Conservation (phyloP, 2,113 vertebrate species). For the Thamnophis sirtalis region DNA sequence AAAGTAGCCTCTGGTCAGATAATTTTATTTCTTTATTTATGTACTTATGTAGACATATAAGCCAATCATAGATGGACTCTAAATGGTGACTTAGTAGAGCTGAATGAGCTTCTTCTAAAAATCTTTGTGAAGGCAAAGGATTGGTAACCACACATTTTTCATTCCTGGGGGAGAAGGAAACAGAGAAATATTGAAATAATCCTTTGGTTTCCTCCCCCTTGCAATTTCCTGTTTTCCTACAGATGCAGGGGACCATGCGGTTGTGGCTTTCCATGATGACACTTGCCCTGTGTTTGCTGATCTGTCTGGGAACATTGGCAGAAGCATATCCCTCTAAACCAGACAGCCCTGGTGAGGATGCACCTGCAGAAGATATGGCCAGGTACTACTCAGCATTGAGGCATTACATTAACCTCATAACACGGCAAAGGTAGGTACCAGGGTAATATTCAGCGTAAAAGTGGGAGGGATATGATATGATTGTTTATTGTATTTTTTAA, state of each 20-base stretch:
- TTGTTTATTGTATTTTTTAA: not conserved
- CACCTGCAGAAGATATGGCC: conserved; percentile 91
- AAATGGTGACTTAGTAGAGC: not conserved
- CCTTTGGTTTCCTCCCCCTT: not conserved
- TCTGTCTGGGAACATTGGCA: conserved; percentile 83
- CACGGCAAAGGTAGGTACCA: conserved; percentile 87
- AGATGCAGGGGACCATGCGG: conserved; percentile 86
- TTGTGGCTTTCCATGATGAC: conserved; percentile 82
- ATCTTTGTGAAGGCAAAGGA: not conserved
- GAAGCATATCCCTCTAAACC: conserved; percentile 94
- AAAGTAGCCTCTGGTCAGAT: not conserved
- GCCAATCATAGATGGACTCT: not conserved
- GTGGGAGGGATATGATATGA: not conserved
- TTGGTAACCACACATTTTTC: not conserved
- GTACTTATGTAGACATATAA: not conserved
- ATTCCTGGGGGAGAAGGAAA: not conserved
- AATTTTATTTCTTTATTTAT: not conserved
- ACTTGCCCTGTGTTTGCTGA: conserved; percentile 82
- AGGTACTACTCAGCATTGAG: conserved; percentile 96
- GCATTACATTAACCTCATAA: conserved; percentile 99
- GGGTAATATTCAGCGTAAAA: fast-evolving
- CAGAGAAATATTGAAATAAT: not conserved
- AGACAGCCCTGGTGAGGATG: conserved; percentile 90
- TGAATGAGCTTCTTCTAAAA: not conserved
- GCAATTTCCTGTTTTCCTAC: conserved; percentile 1